Percentiles rank a stretch among this genome's conserved stretches.
phyloP scores from a whole-genome alignment of 2,113 vertebrate genomes.

The Eidolon helvum region DNA sequence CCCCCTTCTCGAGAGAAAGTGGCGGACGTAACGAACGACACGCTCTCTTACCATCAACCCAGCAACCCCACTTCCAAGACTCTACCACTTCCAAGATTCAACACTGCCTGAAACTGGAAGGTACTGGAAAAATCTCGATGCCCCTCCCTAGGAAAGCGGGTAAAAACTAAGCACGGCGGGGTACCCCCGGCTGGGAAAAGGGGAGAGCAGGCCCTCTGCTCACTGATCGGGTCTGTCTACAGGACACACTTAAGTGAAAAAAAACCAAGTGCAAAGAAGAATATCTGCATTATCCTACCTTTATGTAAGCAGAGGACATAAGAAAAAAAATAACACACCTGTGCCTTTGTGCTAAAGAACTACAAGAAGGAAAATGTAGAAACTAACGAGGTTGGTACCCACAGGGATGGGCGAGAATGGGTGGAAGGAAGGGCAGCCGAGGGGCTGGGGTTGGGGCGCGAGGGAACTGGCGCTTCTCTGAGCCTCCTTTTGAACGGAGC shows the following conservation, averaged over 20 bases:
- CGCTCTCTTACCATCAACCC: not conserved
- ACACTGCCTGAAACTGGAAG: accelerated
- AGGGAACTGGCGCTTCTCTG: accelerated
- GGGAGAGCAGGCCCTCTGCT: accelerated
- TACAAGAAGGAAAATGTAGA: not conserved
- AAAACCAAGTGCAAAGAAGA: too few relatives aligned
- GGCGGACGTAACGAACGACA: accelerated
- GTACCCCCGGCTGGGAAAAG: not conserved
- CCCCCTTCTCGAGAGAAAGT: not conserved
- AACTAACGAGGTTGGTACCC: accelerated
- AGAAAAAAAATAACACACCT: not conserved
- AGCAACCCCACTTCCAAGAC: accelerated
- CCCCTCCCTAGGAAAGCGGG: not conserved
- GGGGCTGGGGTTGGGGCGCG: accelerated
- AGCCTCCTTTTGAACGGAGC: not conserved
- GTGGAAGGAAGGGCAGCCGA: accelerated
- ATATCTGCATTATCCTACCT: not conserved
- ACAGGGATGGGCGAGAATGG: too few relatives aligned
- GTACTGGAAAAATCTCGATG: not conserved
- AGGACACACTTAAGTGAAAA: not conserved
- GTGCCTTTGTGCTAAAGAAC: not conserved
- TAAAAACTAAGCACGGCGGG: not conserved
- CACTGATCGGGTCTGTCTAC: not conserved
- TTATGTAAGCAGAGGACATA: not conserved
- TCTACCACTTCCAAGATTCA: accelerated